Evolutionary conservation across 2,113 vertebrate species (phyloP).

Genomic region (Psittacus erithacus): DNA sequence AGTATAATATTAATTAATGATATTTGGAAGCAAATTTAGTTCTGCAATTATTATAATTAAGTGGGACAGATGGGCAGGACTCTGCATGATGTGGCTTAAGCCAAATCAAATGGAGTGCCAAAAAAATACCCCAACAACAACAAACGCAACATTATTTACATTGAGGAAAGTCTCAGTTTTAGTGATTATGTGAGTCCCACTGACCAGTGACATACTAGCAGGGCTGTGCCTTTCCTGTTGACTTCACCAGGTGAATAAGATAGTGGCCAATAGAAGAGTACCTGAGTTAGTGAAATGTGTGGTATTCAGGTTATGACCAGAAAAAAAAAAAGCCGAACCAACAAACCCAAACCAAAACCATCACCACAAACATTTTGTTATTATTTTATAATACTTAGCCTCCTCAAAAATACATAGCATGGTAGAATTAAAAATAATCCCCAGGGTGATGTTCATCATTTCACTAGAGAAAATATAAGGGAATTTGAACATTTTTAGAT

Average conservation of each 20-base stretch:
- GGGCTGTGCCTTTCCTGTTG: neutral
- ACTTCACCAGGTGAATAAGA: neutral
- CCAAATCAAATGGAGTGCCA: neutral
- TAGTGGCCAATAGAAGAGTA: neutral
- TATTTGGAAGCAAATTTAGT: constrained; percentile 43
- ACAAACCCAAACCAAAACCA: neutral
- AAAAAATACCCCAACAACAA: neutral
- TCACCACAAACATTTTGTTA: neutral
- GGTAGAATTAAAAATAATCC: neutral
- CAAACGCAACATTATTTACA: neutral
- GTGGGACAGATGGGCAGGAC: constrained; percentile 12
- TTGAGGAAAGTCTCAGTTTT: neutral
- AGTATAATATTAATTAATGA: constrained; percentile 54
- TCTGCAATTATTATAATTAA: constrained; percentile 33
- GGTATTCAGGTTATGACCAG: neutral
- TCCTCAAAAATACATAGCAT: neutral
- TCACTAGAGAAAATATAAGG: neutral
- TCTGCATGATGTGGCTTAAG: neutral
- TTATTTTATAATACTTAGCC: neutral
- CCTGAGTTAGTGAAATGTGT: neutral
- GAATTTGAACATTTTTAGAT: neutral
- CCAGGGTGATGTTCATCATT: neutral
- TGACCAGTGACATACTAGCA: neutral
- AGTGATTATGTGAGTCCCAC: neutral
- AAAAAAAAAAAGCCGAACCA: neutral